A percentile compares a stretch with the other conserved stretches of the same genome.
These are phyloP conservation scores for Peucedramus taeniatus DNA, from an alignment of 2,113 vertebrate species.

Conservation along the genomic window DNA sequence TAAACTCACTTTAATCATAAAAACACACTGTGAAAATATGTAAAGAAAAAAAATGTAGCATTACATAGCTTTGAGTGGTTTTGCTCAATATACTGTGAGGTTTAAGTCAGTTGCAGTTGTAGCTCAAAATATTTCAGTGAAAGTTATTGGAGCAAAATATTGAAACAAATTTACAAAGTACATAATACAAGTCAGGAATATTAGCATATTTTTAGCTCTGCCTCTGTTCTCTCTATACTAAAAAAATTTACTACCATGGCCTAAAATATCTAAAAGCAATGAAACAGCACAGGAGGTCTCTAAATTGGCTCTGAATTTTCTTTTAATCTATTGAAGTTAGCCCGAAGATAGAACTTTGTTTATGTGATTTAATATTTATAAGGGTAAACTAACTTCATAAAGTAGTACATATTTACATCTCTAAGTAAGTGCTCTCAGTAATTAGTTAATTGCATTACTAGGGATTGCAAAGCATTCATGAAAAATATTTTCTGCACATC, in stretches of 20 bases:
- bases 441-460: slow-evolving; percentile 58
- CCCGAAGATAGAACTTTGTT: slow-evolving; percentile 15
- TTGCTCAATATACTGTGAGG: background rate
- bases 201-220: background rate
- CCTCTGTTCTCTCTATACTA: background rate
- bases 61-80: background rate
- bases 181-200: background rate
- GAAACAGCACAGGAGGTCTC: background rate
- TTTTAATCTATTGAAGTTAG: slow-evolving; percentile 26
- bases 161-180: background rate
- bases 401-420: slow-evolving; percentile 51
- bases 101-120: background rate
- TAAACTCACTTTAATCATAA: background rate
- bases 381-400: slow-evolving; percentile 52
- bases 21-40: background rate
- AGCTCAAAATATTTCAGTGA: background rate
- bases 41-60: background rate
- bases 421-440: slow-evolving; percentile 56
- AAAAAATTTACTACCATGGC: background rate
- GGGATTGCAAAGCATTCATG: background rate
- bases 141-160: background rate
- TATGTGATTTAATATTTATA: slow-evolving; percentile 54
- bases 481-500: slow-evolving; percentile 27
- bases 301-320: background rate
- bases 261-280: background rate